Percentiles rank a stretch among this genome's conserved stretches.
Evolutionary conservation across 35 echinoderm and acorn worm species (phyloP).

Genomic region (Ophioderma brevispina): DNA sequence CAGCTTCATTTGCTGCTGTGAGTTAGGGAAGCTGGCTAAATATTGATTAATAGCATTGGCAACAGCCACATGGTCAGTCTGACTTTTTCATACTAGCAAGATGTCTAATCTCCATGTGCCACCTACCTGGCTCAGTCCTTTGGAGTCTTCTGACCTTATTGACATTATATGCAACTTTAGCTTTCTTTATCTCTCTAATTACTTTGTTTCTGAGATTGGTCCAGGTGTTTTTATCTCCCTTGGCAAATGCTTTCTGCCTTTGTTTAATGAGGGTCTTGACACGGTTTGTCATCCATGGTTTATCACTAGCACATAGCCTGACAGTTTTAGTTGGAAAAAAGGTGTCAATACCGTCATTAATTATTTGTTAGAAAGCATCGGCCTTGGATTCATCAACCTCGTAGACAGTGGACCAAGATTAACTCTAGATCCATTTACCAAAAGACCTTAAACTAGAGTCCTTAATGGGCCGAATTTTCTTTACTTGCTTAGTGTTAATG

Average conservation of each 20-base stretch:
- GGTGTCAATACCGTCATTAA: neutral
- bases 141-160: conserved; percentile 22
- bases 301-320: neutral
- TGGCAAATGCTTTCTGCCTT: neutral
- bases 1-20: neutral
- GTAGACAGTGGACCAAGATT: neutral
- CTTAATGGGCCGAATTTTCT: too few species aligned
- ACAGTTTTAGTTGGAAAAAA: neutral
- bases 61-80: conserved; percentile 12
- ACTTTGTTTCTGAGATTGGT: conserved; percentile 7
- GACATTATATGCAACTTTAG: conserved; percentile 23
- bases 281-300: conserved; percentile 36
- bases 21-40: neutral
- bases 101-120: conserved; percentile 35
- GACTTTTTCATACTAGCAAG: conserved; percentile 16
- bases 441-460: too few species aligned
- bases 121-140: conserved; percentile 29
- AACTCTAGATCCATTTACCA: neutral
- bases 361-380: neutral
- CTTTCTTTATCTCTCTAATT: neutral
- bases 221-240: neutral
- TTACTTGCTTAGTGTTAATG: too few species aligned
- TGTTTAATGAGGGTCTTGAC: neutral
- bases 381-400: neutral
- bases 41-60: conserved; percentile 12